Base-by-base conservation (phyloP, 2,797 vertebrate species). In the Podarcis siculus region DNA sequence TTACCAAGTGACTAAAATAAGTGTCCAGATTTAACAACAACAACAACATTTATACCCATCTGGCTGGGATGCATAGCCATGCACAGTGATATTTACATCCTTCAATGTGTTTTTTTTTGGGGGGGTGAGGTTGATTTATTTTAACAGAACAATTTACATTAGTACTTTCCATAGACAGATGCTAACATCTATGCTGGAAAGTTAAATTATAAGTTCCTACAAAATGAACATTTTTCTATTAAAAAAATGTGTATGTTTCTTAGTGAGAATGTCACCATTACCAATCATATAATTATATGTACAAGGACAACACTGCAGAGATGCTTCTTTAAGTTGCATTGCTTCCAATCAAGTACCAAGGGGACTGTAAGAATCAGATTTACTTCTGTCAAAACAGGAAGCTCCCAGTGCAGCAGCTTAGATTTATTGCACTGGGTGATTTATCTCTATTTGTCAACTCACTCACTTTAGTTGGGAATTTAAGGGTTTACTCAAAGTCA, bases 121-220 rank as follows among this genome's bases (percentile, higher is more conserved):
- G 13, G 35, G 87, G 67, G 85, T 61, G 82, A 79, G 69, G 71
- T 21, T 71, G 2, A 89, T n/a, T 67, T 1, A 49, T 89, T 58
- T 75, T 39, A 83, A 88, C 5, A 71, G 32, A 88, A 85, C 86
- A 85, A 45, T 42, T 83, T 86, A 55, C 19, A 4, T 42, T 69
- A 79, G 30, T 85, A 0, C 30, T 87, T 91, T 64, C 12, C 86
- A 87, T 79, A 64, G 45, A 27, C 12, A 55, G 49, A 15, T 55
- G 49, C 13, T 55, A 55, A 55, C 49, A 55, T 15, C 3, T 55
- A 4, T 69, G 67, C 23, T 4, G 67, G 30, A 69, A 55, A 55
- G 25, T 69, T 69, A 27, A 69, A 55, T 55, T 55, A 55, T 55
- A 69, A 69, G 25, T 27, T 27, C 67, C 67, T 69, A 27, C 30